Conservation (phyloP, 1,140 invertebrate species). For the Agraylea sexmaculata region DNA sequence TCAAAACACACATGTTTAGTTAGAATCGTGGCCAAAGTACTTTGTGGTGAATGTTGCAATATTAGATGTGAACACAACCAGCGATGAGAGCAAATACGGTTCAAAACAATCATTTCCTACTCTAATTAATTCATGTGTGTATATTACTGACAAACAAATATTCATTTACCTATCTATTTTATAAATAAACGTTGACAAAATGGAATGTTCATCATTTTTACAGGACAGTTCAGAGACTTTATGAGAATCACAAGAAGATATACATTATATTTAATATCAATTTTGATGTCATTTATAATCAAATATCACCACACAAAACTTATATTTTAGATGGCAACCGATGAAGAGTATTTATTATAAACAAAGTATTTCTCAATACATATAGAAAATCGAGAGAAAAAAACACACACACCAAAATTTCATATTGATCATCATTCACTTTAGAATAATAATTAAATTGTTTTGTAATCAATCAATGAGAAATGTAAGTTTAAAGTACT, state of each 20-base stretch:
- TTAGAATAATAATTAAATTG: slow-evolving; percentile 7
- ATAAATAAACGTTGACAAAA: neutral
- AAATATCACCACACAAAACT: neutral
- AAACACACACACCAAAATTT: neutral
- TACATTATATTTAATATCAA: neutral
- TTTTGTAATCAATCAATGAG: slow-evolving; percentile 6
- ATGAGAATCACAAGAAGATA: slow-evolving; percentile 1
- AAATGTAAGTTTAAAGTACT: slow-evolving; percentile 9
- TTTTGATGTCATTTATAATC: neutral
- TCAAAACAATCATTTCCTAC: neutral
- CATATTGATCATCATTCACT: neutral
- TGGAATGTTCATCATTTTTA: neutral
- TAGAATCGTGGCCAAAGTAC: neutral
- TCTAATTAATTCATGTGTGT: neutral
- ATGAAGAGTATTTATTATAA: no score
- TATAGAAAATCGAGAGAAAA: neutral
- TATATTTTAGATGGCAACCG: no score
- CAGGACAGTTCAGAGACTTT: neutral
- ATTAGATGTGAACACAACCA: neutral
- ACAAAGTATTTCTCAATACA: neutral
- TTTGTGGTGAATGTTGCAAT: neutral
- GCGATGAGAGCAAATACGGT: no score
- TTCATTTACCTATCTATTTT: neutral
- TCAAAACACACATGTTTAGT: neutral
- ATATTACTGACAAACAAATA: neutral